phyloP scores from a whole-genome alignment of 2,113 vertebrate species.

The Cepphus grylle region DNA sequence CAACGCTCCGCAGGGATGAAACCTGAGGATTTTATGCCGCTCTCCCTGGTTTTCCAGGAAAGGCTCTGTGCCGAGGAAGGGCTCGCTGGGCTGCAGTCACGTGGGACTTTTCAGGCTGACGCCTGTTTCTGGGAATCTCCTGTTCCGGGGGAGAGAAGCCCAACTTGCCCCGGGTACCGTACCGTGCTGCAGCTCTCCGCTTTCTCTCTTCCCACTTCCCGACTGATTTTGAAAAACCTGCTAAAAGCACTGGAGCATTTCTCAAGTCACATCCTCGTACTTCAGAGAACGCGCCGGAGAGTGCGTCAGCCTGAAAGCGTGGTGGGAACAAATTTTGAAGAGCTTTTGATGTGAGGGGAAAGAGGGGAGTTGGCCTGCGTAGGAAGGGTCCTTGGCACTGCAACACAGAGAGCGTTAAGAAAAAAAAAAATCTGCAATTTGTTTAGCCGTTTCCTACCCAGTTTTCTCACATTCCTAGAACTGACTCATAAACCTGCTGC shows the following conservation, averaged over 20 bases:
- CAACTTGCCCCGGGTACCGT: fast-evolving
- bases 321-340: not conserved
- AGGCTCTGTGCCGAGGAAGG: not conserved
- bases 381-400: not conserved
- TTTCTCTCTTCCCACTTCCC: not conserved
- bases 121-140: not conserved
- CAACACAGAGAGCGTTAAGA: not conserved
- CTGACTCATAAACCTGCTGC: constrained; percentile 25
- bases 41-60: not conserved
- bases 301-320: not conserved
- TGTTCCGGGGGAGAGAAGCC: not conserved
- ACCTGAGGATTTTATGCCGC: not conserved
- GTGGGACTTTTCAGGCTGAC: not conserved
- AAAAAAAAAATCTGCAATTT: not conserved
- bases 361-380: not conserved
- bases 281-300: not conserved
- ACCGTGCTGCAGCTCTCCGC: fast-evolving
- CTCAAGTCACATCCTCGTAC: not conserved
- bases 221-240: not conserved
- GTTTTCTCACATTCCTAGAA: constrained; percentile 14
- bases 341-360: not conserved
- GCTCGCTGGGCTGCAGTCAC: not conserved
- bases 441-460: not conserved
- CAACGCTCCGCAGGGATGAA: not conserved
- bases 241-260: not conserved